Evolutionary conservation across 2,888 invertebrate species (phyloP), one percentile per base, ranked within the genome.

Genomic region (Sturmia bella): DNA sequence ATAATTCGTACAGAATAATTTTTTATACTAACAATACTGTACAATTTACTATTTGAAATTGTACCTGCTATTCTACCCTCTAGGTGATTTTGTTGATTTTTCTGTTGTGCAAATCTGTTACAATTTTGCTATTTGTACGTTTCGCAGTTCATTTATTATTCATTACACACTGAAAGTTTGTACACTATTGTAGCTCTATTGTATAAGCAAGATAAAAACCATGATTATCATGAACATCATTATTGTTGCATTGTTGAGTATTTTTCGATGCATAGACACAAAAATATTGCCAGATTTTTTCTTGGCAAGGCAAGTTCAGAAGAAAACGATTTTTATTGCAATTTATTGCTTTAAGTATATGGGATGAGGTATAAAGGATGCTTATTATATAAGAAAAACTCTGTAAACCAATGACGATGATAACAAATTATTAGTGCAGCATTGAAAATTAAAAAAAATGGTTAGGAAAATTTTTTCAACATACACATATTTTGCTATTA

Each of bases 71-170:
- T 72, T 41, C 43, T 43, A 63, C 41, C 19, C 43, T 54, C 21
- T 21, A 63, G 17, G 48, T 24, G 19, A 6, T 41, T 73, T 19
- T 52, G 6, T 27, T 45, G 21, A 52, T 52, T 7, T 64, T 56
- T 52, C 41, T 69, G 70, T 78, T 70, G 78, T 78, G 78, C 50
- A 78, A 78, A 82, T 82, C 74, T 82, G 74, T 74, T 63, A 66
- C 69, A 75, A 78, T 82, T 82, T 75, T 52, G 61, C 78, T 82
- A 82, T 82, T 82, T 82, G 78, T 82, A 66, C 66, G 70, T 82
- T 78, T 78, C 78, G 64, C 82, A 82, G 82, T 82, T 82, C 82
- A 82, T 82, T 82, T 82, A 82, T 82, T 82, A 82, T 78, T 82
- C 78, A 82, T 82, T 82, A 82, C 78, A 70, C 70, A 82, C 74